Conservation (phyloP, 2,888 invertebrate species). For the Scelioninae gen. 1 region DNA sequence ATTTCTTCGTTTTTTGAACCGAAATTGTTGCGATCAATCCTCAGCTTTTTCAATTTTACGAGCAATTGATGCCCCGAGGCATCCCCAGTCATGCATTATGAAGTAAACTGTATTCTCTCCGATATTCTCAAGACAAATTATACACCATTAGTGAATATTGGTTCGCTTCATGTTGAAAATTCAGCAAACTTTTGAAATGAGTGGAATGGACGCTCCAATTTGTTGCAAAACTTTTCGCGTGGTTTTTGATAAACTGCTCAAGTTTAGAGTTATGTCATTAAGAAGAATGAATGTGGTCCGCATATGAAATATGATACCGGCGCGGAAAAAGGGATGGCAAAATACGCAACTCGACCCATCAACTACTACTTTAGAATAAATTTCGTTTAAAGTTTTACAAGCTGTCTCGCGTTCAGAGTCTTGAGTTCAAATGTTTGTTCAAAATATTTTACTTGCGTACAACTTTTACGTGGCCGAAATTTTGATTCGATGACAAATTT, state of each 20-base stretch:
- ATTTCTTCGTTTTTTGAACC: too few relatives aligned
- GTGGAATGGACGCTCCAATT: conserved; percentile 50
- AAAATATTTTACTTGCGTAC: conserved; percentile 35
- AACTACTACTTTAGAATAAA: conserved; percentile 60
- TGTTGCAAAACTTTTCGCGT: conserved; percentile 59
- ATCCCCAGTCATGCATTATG: conserved; percentile 52
- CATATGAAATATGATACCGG: conserved; percentile 58
- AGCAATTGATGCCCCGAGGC: conserved; percentile 36
- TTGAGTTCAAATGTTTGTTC: conserved; percentile 47
- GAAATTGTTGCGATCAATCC: conserved; percentile 32
- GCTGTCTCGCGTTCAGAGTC: conserved; percentile 38
- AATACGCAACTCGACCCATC: conserved; percentile 44
- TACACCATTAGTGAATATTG: conserved; percentile 54
- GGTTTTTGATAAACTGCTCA: conserved; percentile 62
- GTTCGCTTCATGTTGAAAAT: conserved; percentile 57
- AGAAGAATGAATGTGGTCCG: conserved; percentile 64
- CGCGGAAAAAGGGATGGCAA: conserved; percentile 8
- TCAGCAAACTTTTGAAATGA: conserved; percentile 44
- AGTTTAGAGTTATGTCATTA: conserved; percentile 67
- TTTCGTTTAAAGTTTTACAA: conserved; percentile 59
- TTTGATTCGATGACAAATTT: conserved; percentile 21
- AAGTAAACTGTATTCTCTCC: conserved; percentile 44
- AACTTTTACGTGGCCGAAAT: conserved; percentile 31
- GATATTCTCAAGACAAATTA: conserved; percentile 47
- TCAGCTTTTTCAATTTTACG: conserved; percentile 46